Conservation (phyloP, 2,797 vertebrate genomes). For the Allobates femoralis region DNA sequence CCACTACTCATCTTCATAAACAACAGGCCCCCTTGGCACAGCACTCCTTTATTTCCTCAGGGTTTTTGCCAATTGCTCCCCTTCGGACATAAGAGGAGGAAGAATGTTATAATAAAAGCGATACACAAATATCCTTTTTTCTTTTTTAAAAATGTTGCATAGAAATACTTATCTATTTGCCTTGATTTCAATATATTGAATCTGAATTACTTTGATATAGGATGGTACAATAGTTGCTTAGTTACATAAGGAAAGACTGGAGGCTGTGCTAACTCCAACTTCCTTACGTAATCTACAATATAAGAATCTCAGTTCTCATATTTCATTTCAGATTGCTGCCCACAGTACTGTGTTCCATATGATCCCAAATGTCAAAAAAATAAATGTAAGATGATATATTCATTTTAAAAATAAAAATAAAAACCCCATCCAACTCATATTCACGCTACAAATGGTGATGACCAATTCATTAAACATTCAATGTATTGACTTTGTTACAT, state of each 20-base stretch:
- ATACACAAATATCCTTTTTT: too few relatives aligned
- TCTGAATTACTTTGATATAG: too few relatives aligned
- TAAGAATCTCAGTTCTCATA: background rate
- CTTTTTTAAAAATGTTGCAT: too few relatives aligned
- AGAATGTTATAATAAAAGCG: too few relatives aligned
- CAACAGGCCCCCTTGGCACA: too few relatives aligned
- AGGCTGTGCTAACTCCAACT: background rate
- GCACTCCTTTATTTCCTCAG: too few relatives aligned
- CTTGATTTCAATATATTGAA: background rate
- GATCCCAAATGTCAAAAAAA: slow-evolving; percentile 46
- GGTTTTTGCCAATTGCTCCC: too few relatives aligned
- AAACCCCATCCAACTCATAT: slow-evolving; percentile 28
- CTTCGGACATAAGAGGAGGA: too few relatives aligned
- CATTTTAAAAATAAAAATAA: slow-evolving; percentile 12
- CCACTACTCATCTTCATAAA: too few relatives aligned
- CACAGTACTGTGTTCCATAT: slow-evolving; percentile 31
- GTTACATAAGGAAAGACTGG: background rate
- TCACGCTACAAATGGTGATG: slow-evolving; percentile 6
- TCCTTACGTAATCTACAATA: background rate
- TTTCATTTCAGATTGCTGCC: background rate
- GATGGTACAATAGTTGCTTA: background rate
- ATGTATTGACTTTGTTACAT: slow-evolving; percentile 45
- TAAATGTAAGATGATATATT: slow-evolving; percentile 11
- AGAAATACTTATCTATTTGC: too few relatives aligned
- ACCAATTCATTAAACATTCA: slow-evolving; percentile 47